These are phyloP conservation scores for Lordiphosa collinella DNA, from an alignment of 1,140 invertebrate genomes.

Conservation along the genomic window DNA sequence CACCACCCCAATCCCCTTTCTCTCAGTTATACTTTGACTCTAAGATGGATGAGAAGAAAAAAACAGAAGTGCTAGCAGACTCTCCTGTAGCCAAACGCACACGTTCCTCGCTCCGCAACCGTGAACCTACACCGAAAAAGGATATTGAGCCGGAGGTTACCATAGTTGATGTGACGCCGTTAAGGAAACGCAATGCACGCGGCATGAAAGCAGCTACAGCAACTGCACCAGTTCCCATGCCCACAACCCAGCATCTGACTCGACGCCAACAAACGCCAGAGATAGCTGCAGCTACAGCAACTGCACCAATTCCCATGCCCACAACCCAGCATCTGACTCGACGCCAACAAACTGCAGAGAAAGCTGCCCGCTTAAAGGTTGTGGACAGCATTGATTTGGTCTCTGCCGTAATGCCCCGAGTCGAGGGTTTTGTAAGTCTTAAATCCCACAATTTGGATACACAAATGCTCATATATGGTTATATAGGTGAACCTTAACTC, in stretches of 20 bases:
- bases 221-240: neutral
- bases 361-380: slow-evolving; percentile 38
- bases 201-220: too few species aligned
- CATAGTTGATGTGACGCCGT: neutral
- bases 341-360: slow-evolving; percentile 29
- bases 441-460: neutral
- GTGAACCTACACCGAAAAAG: neutral
- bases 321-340: slow-evolving; percentile 11
- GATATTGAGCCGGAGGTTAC: neutral
- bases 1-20: too few species aligned
- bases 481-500: slow-evolving; percentile 60
- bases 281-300: too few species aligned
- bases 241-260: slow-evolving; percentile 2
- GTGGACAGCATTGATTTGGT: slow-evolving; percentile 58
- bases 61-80: too few species aligned
- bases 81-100: slow-evolving; percentile 55
- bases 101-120: slow-evolving; percentile 26
- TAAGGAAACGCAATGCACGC: neutral
- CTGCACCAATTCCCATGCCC: neutral
- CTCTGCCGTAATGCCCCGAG: slow-evolving; percentile 41
- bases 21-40: too few species aligned
- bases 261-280: slow-evolving; percentile 32
- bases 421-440: slow-evolving; percentile 61
- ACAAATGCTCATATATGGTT: neutral
- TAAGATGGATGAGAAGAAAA: too few species aligned